Conservation (phyloP, 2,797 vertebrate genomes). For the Pipistrellus kuhlii region DNA sequence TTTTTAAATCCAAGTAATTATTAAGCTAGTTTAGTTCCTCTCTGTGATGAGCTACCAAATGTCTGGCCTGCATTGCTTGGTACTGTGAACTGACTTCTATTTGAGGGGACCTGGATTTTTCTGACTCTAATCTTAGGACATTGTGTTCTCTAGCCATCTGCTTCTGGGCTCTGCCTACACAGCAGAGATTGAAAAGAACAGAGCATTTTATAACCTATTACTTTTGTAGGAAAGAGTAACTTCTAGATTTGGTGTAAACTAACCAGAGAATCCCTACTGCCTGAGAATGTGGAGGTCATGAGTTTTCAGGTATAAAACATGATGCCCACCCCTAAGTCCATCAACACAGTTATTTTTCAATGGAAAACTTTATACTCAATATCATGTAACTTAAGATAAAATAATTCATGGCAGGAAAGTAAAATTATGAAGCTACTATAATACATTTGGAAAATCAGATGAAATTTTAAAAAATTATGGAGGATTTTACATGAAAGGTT, state of each 20-base stretch:
- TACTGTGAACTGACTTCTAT: slow-evolving; percentile 63
- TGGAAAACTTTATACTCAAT: neutral
- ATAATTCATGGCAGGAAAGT: neutral
- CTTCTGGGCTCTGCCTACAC: slow-evolving; percentile 69
- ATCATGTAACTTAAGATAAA: neutral
- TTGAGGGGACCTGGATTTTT: slow-evolving; percentile 69
- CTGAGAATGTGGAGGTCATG: neutral
- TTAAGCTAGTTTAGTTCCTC: neutral
- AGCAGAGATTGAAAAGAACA: neutral
- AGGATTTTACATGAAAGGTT: neutral
- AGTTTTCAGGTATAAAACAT: neutral
- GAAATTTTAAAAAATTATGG: neutral
- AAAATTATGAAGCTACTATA: neutral
- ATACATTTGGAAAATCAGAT: slow-evolving; percentile 22
- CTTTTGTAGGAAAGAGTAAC: slow-evolving; percentile 52
- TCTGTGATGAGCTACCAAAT: slow-evolving; percentile 35
- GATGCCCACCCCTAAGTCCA: neutral
- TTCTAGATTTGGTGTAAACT: slow-evolving; percentile 17
- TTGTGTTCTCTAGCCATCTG: slow-evolving; percentile 72
- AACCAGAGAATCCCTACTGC: neutral
- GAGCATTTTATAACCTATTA: slow-evolving; percentile 27
- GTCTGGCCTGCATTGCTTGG: neutral
- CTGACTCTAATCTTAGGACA: slow-evolving; percentile 78
- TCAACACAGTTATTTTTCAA: neutral
- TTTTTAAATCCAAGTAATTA: slow-evolving; percentile 11